Evolutionary conservation across 2,888 invertebrate genomes (phyloP).

Genomic region (Drosophila lutescens): DNA sequence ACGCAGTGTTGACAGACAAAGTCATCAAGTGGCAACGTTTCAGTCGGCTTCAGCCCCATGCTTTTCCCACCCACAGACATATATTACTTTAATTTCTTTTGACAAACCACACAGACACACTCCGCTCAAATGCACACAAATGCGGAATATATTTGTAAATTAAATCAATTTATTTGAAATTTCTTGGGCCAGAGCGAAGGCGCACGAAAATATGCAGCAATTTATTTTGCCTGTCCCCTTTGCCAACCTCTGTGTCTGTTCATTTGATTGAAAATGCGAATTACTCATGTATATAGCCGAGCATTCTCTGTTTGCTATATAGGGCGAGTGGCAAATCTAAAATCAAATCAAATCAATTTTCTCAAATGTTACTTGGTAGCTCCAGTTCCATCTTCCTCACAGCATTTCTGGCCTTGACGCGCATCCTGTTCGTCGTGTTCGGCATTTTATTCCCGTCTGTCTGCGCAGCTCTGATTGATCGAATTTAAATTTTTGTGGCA

Average conservation of each 20-base stretch:
- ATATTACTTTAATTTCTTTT: conserved; percentile 73
- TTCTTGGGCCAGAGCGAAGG: conserved; percentile 44
- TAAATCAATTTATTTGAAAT: conserved; percentile 76
- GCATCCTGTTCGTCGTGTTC: conserved; percentile 8
- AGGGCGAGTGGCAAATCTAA: conserved; percentile 75
- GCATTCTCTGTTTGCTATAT: conserved; percentile 47
- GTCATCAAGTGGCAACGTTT: conserved; percentile 40
- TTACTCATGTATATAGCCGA: conserved; percentile 64
- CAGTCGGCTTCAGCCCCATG: not conserved
- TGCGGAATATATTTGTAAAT: conserved; percentile 64
- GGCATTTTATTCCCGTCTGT: conserved; percentile 1
- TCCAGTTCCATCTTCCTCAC: conserved; percentile 33
- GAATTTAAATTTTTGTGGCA: conserved; percentile 78
- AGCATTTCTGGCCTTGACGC: conserved; percentile 51
- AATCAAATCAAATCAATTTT: conserved; percentile 78
- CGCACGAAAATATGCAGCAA: conserved; percentile 74
- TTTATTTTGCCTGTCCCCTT: conserved; percentile 59
- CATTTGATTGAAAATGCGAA: conserved; percentile 72
- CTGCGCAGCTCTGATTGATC: conserved; percentile 65
- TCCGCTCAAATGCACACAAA: conserved; percentile 26
- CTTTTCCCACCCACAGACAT: conserved; percentile 27
- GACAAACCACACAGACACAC: conserved; percentile 33
- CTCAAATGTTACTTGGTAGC: conserved; percentile 73
- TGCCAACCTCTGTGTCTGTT: conserved; percentile 18
- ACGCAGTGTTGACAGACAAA: conserved; percentile 43